A percentile compares a stretch with the other conserved stretches of the same genome.
Conservation (phyloP, 2,797 vertebrate genomes). For the Hephaestus fuliginosus region DNA sequence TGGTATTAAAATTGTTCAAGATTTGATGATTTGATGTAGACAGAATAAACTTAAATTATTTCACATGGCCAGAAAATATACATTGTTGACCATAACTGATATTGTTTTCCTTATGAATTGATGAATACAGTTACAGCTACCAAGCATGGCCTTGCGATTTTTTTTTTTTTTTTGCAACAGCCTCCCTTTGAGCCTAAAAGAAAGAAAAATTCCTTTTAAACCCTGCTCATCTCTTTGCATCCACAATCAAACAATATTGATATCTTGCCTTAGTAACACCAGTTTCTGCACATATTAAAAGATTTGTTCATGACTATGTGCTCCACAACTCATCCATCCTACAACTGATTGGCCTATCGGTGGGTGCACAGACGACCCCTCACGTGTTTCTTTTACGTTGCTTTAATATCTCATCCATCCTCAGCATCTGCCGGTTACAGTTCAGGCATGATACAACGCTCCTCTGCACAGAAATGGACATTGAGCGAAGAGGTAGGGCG, state of each 20-base stretch:
- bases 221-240: neutral
- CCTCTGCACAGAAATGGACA: constrained; percentile 13
- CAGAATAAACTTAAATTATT: neutral
- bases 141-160: neutral
- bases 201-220: neutral
- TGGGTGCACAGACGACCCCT: neutral
- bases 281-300: neutral
- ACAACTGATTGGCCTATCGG: constrained; percentile 14
- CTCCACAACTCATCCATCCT: constrained; percentile 1
- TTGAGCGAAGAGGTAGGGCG: constrained; percentile 3
- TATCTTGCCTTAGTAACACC: neutral
- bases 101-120: neutral
- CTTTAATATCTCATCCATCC: constrained; percentile 46
- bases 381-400: constrained; percentile 33
- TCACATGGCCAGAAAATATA: neutral
- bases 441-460: constrained; percentile 5
- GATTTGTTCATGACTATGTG: neutral
- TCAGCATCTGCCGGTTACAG: constrained; percentile 43
- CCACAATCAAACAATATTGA: neutral
- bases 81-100: neutral
- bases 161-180: too few species aligned
- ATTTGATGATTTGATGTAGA: neutral
- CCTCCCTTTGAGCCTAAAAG: neutral
- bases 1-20: neutral
- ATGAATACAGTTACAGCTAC: neutral